Evolutionary conservation across 1,140 invertebrate species (phyloP), one percentile per base, ranked within the genome.

Genomic region (Bradynema listronoti): DNA sequence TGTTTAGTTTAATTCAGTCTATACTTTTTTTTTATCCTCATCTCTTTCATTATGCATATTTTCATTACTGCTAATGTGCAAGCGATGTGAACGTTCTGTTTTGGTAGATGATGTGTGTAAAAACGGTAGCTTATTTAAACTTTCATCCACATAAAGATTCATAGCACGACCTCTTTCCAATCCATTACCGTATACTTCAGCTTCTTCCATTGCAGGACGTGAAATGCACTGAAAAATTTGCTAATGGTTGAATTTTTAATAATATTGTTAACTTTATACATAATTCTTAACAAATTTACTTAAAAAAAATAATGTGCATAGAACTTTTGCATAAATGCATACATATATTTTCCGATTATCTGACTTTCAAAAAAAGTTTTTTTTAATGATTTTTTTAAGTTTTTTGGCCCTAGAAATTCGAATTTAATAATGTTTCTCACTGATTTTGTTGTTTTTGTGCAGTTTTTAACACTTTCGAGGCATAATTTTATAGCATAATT

Each of bases 161-260:
- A 68, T 71, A 11, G 71, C 67, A 33, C 56, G 50, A 11, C 71
- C 71, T 25, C 68, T 32, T 45, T 72, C 67, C 32, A 72, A 29
- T 0, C 57, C 71, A 32, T 24, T 39, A n/a, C 71, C 71, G 39
- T 72, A 72, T 33, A 72, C 58, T 54, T 72, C 71, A 4, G 68
- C 71, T 57, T 72, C 71, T 11, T 67, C 71, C 71, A 74, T 73
- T 24, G 71, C 71, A 14, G 71, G 71, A 11, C 71, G 64, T 14
- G 71, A 74, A 33, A 72, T 71, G 50, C 71, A 72, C 71, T 72
- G 59, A 58, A 71, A 24, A 4, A 1, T n/a, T n/a, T n/a, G n/a
- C n/a, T n/a, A n/a, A n/a, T n/a, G n/a, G n/a, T n/a, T n/a, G n/a
- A n/a, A n/a, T n/a, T n/a, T n/a, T n/a, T n/a, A n/a, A n/a, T n/a